Evolutionary conservation across 1,140 invertebrate genomes (phyloP), one percentile per base, ranked within the genome.

Genomic region (Geopemphigus sp.): DNA sequence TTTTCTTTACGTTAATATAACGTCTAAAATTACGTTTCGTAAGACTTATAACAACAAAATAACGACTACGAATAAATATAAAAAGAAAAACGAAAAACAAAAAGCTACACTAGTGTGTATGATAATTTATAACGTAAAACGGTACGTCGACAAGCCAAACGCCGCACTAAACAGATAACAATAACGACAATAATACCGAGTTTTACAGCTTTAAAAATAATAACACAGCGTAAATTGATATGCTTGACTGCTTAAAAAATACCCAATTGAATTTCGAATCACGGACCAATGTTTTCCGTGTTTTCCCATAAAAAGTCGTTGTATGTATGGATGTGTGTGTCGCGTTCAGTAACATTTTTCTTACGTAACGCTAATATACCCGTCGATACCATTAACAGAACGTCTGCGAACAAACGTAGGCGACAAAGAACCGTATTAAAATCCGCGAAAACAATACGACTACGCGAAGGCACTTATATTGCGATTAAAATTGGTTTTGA

Each of bases 171-270:
- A n/a, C 24, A 19, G 11, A 72, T 32, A 17, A 8, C 32, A 39
- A 4, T 39, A n/a, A 72, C 1, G 54, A 54, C 0, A 54, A 70
- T 50, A 68, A 68, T 53, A 76, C 26, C 14, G 5, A 57, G 54
- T 74, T 57, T 15, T 59, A 59, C 54, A 76, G 14, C n/a, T 76
- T 76, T 76, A 76, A 39, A 76, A 76, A 76, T 76, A 76, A 76
- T 76, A 76, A 76, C 72, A 76, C 72, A 76, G 72, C 72, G 72
- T 76, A 59, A 76, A 59, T 76, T 76, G 72, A 76, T 76, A 76
- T 76, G 72, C 72, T 76, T 76, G 72, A 59, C 72, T 76, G 72
- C 54, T 76, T 76, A 76, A 57, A 39, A 59, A 76, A 59, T 76
- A 76, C 72, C 29, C 53, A 76, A 59, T 29, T 53, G 53, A 72